These are phyloP conservation scores for Channallabes apus DNA, from an alignment of 2,797 vertebrate species.

Conservation along the genomic window DNA sequence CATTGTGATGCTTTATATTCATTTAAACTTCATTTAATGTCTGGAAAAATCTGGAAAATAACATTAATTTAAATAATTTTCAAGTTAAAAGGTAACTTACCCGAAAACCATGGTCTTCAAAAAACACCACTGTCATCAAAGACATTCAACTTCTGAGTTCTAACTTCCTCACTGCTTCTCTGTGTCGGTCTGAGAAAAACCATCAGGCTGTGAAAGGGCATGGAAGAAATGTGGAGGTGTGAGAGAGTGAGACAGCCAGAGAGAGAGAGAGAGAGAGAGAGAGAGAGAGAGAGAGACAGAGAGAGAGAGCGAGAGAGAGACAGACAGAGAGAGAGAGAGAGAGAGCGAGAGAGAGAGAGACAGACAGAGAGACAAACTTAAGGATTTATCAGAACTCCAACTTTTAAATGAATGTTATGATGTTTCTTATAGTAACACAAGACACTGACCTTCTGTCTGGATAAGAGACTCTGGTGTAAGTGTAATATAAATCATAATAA, in stretches of 20 bases:
- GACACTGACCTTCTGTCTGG: neutral
- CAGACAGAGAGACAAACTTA: neutral
- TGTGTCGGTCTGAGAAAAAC: neutral
- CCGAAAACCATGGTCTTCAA: neutral
- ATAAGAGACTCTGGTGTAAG: neutral
- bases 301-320: too few species aligned
- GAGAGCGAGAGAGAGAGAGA: too few species aligned
- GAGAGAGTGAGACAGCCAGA: neutral
- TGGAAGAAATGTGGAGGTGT: slow-evolving; percentile 48
- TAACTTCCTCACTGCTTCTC: neutral
- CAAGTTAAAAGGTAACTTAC: neutral
- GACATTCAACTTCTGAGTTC: neutral
- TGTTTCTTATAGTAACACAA: neutral
- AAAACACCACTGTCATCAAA: slow-evolving; percentile 3
- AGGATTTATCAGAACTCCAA: neutral
- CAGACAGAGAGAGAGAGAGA: too few species aligned
- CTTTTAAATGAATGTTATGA: neutral
- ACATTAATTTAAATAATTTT: neutral
- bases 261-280: neutral
- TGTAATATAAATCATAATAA: neutral
- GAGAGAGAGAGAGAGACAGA: neutral
- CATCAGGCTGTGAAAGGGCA: slow-evolving; percentile 43
- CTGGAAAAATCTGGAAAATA: neutral
- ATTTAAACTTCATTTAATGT: neutral
- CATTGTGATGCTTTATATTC: neutral